Evolutionary conservation across 2,888 invertebrate species (phyloP).

Genomic region (Eupithecia inturbata): DNA sequence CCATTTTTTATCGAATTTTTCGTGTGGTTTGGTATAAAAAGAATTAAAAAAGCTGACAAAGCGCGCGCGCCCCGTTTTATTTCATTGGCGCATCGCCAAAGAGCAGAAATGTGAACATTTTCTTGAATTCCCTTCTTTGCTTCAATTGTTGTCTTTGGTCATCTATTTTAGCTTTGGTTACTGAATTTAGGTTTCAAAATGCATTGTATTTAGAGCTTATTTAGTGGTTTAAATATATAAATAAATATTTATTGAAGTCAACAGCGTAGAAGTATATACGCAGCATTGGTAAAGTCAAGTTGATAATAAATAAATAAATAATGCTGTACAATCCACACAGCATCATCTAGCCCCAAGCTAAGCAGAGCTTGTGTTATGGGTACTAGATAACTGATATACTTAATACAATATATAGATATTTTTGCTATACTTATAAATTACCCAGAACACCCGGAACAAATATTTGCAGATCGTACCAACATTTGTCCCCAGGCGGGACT

Average conservation of each 20-base stretch:
- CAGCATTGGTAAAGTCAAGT: no score
- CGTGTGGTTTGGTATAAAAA: conserved; percentile 13
- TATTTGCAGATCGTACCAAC: no score
- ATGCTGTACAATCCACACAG: no score
- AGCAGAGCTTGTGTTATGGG: no score
- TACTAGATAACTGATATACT: no score
- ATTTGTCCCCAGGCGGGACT: no score
- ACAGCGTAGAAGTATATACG: neutral
- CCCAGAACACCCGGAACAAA: no score
- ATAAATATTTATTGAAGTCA: neutral
- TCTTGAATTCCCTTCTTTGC: conserved; percentile 6
- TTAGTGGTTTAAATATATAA: neutral
- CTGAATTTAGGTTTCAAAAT: neutral
- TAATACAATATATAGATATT: no score
- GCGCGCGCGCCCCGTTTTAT: neutral
- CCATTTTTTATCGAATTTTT: conserved; percentile 14
- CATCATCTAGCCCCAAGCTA: no score
- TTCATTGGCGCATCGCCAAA: neutral
- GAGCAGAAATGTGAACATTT: conserved; percentile 2
- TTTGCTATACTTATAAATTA: no score
- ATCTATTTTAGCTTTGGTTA: neutral
- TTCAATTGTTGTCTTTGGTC: neutral
- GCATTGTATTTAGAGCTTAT: neutral
- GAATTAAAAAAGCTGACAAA: conserved; percentile 6
- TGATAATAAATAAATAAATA: no score